phyloP scores from a whole-genome alignment of 2,797 vertebrate species.

The Dermochelys coriacea region DNA sequence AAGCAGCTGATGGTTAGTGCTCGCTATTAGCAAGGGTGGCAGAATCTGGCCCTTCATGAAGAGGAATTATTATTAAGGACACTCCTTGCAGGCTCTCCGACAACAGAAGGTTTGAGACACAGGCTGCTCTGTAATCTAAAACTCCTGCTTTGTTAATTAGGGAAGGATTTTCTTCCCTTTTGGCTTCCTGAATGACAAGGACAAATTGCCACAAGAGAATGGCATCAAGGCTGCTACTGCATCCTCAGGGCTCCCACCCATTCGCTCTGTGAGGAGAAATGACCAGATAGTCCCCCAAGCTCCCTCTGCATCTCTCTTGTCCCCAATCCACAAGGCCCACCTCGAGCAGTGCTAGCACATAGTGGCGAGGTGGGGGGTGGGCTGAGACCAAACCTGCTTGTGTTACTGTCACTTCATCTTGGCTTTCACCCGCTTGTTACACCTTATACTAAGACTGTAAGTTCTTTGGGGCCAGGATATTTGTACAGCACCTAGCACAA shows the following conservation, averaged over 20 bases:
- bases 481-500: too few species aligned
- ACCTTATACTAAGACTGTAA: background rate
- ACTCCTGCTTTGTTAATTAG: background rate
- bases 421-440: fast-evolving
- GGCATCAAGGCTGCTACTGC: background rate
- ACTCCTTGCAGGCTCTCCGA: background rate
- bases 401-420: background rate
- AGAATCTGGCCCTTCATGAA: background rate
- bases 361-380: background rate
- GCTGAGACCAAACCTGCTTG: background rate
- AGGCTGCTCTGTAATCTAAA: background rate
- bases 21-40: background rate
- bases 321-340: background rate
- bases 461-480: background rate
- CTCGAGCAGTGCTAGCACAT: too few species aligned
- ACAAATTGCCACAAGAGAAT: background rate
- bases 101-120: background rate
- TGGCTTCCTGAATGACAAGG: background rate
- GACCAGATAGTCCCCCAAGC: background rate
- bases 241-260: background rate
- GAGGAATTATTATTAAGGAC: background rate
- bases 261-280: background rate
- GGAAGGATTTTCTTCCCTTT: too few species aligned
- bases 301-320: background rate
- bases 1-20: background rate